phyloP scores from a whole-genome alignment of 2,888 invertebrate genomes.

The Cabera pusaria region DNA sequence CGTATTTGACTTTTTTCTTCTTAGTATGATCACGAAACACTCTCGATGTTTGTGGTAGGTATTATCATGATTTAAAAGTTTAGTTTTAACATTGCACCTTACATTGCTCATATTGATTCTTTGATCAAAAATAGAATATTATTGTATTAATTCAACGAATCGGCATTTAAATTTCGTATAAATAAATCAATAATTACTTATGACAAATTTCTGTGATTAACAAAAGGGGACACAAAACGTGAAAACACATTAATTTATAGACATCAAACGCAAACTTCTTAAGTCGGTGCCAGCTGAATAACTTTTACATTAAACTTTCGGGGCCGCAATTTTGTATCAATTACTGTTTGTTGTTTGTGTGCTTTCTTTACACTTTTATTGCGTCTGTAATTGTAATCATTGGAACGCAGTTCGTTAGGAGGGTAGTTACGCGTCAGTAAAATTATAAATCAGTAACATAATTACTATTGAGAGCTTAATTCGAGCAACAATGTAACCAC shows the following conservation, averaged over 20 bases:
- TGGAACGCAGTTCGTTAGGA: constrained; percentile 25
- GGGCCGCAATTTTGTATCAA: constrained; percentile 69
- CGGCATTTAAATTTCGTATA: too few relatives aligned
- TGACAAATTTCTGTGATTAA: constrained; percentile 20
- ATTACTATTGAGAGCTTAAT: constrained; percentile 58
- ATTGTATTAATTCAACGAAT: too few relatives aligned
- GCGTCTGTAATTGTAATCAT: constrained; percentile 34
- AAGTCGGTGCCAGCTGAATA: constrained; percentile 51
- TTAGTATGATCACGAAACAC: too few relatives aligned
- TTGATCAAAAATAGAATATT: too few relatives aligned
- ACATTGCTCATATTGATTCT: too few relatives aligned
- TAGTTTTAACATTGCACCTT: too few relatives aligned
- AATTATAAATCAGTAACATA: constrained; percentile 40
- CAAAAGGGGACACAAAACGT: constrained; percentile 58
- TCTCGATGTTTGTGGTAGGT: too few relatives aligned
- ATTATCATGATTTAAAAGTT: too few relatives aligned
- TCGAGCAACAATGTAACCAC: constrained; percentile 69
- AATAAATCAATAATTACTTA: too few relatives aligned
- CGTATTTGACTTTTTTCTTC: too few relatives aligned
- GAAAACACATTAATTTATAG: constrained; percentile 78
- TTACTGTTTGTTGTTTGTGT: constrained; percentile 31
- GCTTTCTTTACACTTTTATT: constrained; percentile 34
- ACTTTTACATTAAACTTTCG: constrained; percentile 76
- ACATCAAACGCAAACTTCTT: constrained; percentile 68
- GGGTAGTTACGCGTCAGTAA: constrained; percentile 27